These are phyloP conservation scores for Drosophila equinoxialis DNA, from an alignment of 1,140 invertebrate species.

Conservation along the genomic window DNA sequence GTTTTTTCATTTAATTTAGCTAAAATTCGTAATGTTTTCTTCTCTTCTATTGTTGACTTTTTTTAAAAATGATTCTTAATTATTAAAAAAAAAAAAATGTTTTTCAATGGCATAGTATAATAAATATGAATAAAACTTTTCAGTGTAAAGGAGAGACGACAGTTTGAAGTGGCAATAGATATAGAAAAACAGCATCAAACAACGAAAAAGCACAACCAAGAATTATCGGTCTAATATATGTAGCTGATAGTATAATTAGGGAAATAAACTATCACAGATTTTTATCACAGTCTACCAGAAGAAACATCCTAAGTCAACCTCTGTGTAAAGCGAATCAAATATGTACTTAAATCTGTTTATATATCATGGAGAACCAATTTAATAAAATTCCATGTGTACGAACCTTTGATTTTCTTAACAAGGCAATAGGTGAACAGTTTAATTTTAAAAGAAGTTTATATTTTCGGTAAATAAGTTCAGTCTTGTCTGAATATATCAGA, in stretches of 20 bases:
- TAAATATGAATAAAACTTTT: background rate
- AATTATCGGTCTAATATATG: background rate
- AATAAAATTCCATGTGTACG: too few species aligned
- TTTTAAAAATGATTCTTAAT: constrained; percentile 1
- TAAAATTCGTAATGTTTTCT: background rate
- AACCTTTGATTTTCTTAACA: too few species aligned
- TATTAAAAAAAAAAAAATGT: background rate
- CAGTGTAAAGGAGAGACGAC: background rate
- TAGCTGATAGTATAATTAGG: background rate
- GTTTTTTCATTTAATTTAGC: constrained; percentile 4
- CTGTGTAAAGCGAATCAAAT: too few species aligned
- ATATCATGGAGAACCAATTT: too few species aligned
- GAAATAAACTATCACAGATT: constrained; percentile 2
- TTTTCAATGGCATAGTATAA: background rate
- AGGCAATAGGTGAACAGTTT: too few species aligned
- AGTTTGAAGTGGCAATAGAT: background rate
- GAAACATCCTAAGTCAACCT: too few species aligned
- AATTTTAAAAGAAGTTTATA: too few species aligned
- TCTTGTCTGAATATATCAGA: too few species aligned
- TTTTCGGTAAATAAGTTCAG: too few species aligned
- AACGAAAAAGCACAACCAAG: background rate
- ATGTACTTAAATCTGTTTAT: too few species aligned
- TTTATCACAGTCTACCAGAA: background rate
- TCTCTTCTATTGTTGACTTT: background rate
- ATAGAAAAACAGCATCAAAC: background rate